These are phyloP conservation scores for Dendroctonus valens DNA, from an alignment of 1,140 invertebrate species.

Conservation along the genomic window DNA sequence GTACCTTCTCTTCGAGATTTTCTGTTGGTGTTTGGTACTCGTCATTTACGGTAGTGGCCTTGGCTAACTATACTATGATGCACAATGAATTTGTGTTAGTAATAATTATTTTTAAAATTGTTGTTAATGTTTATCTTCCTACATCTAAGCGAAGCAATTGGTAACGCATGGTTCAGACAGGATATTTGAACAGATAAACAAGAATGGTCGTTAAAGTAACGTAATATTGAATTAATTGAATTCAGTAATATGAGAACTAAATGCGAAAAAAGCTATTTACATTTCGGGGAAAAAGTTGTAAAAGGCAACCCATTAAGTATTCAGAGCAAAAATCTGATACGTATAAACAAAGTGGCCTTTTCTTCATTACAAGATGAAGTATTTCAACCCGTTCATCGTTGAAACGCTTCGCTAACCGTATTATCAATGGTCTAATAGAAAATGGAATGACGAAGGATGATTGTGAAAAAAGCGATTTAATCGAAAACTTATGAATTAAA, in stretches of 20 bases:
- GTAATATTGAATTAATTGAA: neutral
- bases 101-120: constrained; percentile 13
- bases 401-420: constrained; percentile 29
- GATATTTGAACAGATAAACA: neutral
- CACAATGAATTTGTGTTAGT: constrained; percentile 10
- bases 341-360: constrained; percentile 17
- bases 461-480: constrained; percentile 24
- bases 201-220: neutral
- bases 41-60: constrained; percentile 6
- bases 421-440: constrained; percentile 37
- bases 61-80: constrained; percentile 11
- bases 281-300: neutral
- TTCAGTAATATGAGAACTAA: neutral
- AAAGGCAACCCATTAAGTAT: neutral
- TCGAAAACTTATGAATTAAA: constrained; percentile 36
- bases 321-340: constrained; percentile 3
- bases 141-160: constrained; percentile 1
- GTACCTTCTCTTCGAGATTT: constrained; percentile 13
- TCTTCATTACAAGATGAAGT: constrained; percentile 11
- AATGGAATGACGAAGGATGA: constrained; percentile 34
- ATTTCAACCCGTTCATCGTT: constrained; percentile 24
- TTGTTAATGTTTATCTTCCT: constrained; percentile 17
- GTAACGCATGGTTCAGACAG: neutral
- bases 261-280: too few species aligned
- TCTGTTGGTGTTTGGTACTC: constrained; percentile 19